Evolutionary conservation across 2,888 invertebrate genomes (phyloP), one percentile per base, ranked within the genome.

Genomic region (Teleiodes luculella): DNA sequence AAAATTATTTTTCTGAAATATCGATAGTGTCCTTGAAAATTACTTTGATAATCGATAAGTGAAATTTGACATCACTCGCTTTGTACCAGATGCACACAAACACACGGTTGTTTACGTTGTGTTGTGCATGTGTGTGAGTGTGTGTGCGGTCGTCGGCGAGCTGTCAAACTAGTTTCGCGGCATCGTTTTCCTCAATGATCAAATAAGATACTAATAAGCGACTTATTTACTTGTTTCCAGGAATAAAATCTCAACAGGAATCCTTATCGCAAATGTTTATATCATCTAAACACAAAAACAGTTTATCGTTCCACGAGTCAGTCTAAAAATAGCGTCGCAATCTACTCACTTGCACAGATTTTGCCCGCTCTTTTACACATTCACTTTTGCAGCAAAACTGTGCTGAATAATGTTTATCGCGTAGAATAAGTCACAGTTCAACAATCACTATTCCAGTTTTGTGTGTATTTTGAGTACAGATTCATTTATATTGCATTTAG

Each of bases 101-200:
- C 4, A 8, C 24, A 13, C 8, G 7, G 8, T 14, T 14, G 24
- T 43, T 78, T 79, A 78, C 55, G 54, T 24, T 24, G 59, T 53
- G n/a, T n/a, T 53, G 53, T 52, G 48, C 60, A 63, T 66, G 60
- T 76, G 86, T 82, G 76, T 84, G 74, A 65, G 65, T 71, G 57
- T 52, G 63, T 77, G n/a, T n/a, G 20, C 20, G 13, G 24, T 43
- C 43, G 39, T 5, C 20, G 43, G 43, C 28, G 83, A 86, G 80
- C 82, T 87, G 88, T 88, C 88, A 88, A 87, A 87, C 86, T 69
- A 66, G 87, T 88, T 86, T 81, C 68, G 83, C 84, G 82, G 78
- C 72, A 53, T 74, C 68, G 65, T 74, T 76, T 74, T 77, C 72
- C 69, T 73, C 57, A 62, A 60, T 62, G 56, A 35, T 47, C 58